These are phyloP conservation scores for Gambelia wislizenii DNA, from an alignment of 2,797 vertebrate genomes.

Conservation along the genomic window DNA sequence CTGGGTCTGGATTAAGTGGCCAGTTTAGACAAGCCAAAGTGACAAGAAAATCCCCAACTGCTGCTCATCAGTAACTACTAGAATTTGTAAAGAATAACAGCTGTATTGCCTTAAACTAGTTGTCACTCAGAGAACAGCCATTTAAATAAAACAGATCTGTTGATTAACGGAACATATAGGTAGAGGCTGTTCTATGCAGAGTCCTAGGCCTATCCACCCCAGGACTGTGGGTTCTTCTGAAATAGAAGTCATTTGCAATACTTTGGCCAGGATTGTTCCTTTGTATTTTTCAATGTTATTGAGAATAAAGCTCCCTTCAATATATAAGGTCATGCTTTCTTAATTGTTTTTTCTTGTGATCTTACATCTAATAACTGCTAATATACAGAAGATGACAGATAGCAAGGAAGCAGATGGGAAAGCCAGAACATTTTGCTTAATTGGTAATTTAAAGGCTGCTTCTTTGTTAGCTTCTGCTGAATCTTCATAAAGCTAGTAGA, in stretches of 20 bases:
- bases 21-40: too few species aligned
- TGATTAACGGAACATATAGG: not conserved
- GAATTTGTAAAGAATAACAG: not conserved
- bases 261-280: too few species aligned
- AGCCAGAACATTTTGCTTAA: not conserved
- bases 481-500: not conserved
- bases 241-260: too few species aligned
- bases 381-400: not conserved
- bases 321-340: too few species aligned
- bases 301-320: too few species aligned
- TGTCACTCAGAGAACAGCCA: not conserved
- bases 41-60: not conserved
- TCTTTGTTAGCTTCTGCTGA: not conserved
- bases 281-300: too few species aligned
- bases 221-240: too few species aligned
- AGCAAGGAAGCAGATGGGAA: not conserved
- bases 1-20: too few species aligned
- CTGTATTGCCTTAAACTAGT: not conserved
- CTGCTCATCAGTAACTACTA: not conserved
- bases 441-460: not conserved
- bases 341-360: not conserved
- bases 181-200: not conserved
- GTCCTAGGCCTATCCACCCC: too few species aligned
- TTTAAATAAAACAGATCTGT: not conserved
- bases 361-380: not conserved